Evolutionary conservation across 2,888 invertebrate species (phyloP), one percentile per base, ranked within the genome.

Genomic region (Pomacea canaliculata): DNA sequence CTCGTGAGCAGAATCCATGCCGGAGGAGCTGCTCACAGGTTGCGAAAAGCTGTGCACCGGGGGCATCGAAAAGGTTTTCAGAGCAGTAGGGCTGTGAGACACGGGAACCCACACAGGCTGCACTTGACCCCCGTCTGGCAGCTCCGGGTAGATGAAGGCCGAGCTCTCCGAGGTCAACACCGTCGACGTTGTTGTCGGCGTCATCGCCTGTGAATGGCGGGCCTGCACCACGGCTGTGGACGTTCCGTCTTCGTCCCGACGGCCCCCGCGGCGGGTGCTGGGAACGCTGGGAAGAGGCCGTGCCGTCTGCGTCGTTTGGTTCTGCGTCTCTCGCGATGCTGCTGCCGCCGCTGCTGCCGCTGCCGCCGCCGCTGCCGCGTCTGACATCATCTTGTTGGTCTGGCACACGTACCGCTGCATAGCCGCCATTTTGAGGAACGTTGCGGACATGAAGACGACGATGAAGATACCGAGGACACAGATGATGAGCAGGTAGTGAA

Each of bases 401-500:
- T 46, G 68, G 13, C 51, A 27, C n/a, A 60, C 67, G 12, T 73
- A 68, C 5, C 48, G 60, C 19, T 73, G 68, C 74, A 69, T 49
- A 49, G 74, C 48, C n/a, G 37, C 69, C 74, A 74, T 74, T 49
- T 74, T 69, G 69, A 59, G 68, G 69, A 74, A 74, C 18, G 69
- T 69, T 49, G 62, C 74, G 13, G 48, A 46, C 74, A 74, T 74
- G 74, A 74, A 74, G 74, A 74, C 23, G 62, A 69, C 18, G 69
- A 74, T 69, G 18, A 74, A 60, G 16, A 74, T 60, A 23, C 23
- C 67, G 7, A 74, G 69, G 16, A 74, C n/a, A 18, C 59, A 56
- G 37, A 74, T 74, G 63, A 74, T 74, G 74, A 74, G 68, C 60
- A 74, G 48, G 74, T 69, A 74, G 27, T 74, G 74, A 0, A 74